A percentile compares a stretch with the other conserved stretches of the same genome.
phyloP scores from a whole-genome alignment of 2,113 vertebrate genomes.

The Ovis canadensis region DNA sequence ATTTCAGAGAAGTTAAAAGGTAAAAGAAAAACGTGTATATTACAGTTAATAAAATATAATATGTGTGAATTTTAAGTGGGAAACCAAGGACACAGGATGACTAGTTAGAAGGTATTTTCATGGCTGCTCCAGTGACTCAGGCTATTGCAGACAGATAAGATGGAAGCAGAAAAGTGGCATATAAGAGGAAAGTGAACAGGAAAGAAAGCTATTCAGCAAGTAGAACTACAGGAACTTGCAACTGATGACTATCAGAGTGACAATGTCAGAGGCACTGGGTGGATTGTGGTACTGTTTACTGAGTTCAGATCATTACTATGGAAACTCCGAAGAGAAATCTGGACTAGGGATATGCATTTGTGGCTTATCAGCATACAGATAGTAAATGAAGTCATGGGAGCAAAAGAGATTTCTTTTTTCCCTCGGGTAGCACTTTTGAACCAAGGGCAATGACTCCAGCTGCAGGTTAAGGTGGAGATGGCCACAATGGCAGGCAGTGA shows the following conservation, averaged over 20 bases:
- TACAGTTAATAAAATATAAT: not conserved
- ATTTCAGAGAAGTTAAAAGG: not conserved
- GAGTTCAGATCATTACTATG: not conserved
- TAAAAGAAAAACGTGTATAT: not conserved
- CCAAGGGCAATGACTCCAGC: not conserved
- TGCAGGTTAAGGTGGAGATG: not conserved
- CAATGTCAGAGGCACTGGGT: not conserved
- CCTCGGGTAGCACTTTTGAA: not conserved
- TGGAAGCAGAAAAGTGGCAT: rapidly evolving
- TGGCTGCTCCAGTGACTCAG: not conserved
- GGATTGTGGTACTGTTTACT: not conserved
- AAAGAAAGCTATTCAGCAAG: not conserved
- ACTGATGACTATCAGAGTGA: not conserved
- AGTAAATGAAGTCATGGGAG: not conserved
- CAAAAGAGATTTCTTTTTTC: not conserved
- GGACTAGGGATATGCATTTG: not conserved
- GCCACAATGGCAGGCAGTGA: not conserved
- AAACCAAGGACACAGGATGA: not conserved
- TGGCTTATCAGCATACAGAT: not conserved
- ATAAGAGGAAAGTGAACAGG: not conserved
- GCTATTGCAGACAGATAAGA: not conserved
- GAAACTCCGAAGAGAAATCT: not conserved
- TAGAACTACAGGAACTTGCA: not conserved
- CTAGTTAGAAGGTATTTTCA: not conserved
- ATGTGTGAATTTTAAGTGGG: not conserved